phyloP scores from a whole-genome alignment of 1,140 invertebrate species.

The Drosophila nasuta region DNA sequence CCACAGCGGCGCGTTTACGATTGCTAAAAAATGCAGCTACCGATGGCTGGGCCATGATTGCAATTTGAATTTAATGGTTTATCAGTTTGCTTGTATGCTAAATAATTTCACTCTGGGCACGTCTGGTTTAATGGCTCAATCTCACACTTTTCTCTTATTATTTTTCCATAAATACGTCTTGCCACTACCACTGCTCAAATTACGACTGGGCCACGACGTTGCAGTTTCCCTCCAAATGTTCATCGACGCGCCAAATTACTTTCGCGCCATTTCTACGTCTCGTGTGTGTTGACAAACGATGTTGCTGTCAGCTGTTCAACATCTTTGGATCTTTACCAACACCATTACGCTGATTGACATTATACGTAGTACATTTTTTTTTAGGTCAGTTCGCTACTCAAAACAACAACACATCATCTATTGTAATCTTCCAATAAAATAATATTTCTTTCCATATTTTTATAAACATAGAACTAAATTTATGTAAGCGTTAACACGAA shows the following conservation, averaged over 20 bases:
- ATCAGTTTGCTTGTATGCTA: slow-evolving; percentile 34
- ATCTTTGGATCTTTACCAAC: slow-evolving; percentile 10
- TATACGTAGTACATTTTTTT: slow-evolving; percentile 28
- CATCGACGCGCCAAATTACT: slow-evolving; percentile 63
- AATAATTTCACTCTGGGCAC: slow-evolving; percentile 60
- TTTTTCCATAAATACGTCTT: slow-evolving; percentile 54
- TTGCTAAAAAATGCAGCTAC: slow-evolving; percentile 89
- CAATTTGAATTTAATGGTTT: slow-evolving; percentile 40
- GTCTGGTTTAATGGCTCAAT: slow-evolving; percentile 34
- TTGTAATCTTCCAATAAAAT: no score
- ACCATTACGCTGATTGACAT: slow-evolving; percentile 2
- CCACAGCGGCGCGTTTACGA: slow-evolving; percentile 88
- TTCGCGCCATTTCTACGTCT: slow-evolving; percentile 31
- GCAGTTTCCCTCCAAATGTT: slow-evolving; percentile 74
- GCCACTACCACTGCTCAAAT: slow-evolving; percentile 67
- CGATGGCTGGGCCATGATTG: slow-evolving; percentile 89
- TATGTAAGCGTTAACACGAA: not conserved
- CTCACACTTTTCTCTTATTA: slow-evolving; percentile 22
- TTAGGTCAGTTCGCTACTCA: not conserved
- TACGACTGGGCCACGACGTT: slow-evolving; percentile 74
- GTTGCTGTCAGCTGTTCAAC: slow-evolving; percentile 44
- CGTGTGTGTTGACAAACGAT: slow-evolving; percentile 42
- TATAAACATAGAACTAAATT: not conserved
- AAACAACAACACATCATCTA: not conserved
- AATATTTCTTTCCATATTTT: not conserved